Percentiles rank a stretch among this genome's conserved stretches.
These are phyloP conservation scores for Poliocrania exsul DNA, from an alignment of 2,797 vertebrate species.

Conservation along the genomic window DNA sequence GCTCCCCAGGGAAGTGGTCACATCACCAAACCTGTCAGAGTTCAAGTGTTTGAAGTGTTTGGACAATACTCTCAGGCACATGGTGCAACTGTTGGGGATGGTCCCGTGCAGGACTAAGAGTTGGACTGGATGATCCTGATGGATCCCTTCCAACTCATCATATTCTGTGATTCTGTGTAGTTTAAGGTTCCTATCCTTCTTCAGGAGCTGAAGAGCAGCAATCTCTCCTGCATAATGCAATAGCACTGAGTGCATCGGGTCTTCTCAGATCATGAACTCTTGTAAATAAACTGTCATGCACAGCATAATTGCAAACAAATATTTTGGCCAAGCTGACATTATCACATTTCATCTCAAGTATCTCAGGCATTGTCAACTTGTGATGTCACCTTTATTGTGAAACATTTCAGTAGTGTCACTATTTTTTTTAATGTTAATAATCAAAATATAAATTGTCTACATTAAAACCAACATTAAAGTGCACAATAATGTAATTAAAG, in stretches of 20 bases:
- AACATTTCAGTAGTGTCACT: background rate
- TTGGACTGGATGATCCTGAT: background rate
- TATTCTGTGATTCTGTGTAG: background rate
- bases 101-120: background rate
- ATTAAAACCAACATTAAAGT: background rate
- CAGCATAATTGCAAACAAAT: background rate
- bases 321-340: background rate
- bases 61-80: background rate
- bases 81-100: background rate
- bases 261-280: background rate
- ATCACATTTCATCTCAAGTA: background rate
- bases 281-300: background rate
- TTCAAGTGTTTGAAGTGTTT: background rate
- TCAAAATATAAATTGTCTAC: background rate
- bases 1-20: background rate
- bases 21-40: background rate
- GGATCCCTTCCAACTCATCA: background rate
- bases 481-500: background rate
- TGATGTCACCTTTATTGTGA: slow-evolving; percentile 5
- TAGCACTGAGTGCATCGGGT: background rate
- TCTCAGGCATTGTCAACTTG: background rate
- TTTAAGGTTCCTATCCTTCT: background rate
- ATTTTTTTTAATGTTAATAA: background rate
- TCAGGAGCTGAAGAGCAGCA: background rate
- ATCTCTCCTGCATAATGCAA: background rate